Conservation (phyloP, 92 coral and sea anemone genomes). For the Heteractis magnifica region DNA sequence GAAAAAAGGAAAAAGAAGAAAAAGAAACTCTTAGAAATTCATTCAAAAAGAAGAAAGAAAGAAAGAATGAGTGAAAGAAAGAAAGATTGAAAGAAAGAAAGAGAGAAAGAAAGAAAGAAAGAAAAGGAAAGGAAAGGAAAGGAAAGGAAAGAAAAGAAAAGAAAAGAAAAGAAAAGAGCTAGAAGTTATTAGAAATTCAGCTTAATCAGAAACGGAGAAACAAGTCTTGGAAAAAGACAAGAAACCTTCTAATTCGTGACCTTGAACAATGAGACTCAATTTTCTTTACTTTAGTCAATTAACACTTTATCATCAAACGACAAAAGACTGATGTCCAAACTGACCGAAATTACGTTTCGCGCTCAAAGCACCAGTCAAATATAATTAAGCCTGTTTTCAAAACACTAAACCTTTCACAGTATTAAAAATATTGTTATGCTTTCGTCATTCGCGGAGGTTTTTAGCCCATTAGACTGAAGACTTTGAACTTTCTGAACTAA, state of each 20-base stretch:
- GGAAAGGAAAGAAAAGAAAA: background rate
- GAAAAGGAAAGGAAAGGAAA: background rate
- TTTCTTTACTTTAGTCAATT: background rate
- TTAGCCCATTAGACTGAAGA: background rate
- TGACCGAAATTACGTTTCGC: background rate
- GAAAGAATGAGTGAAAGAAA: background rate
- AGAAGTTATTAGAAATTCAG: background rate
- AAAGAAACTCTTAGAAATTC: background rate
- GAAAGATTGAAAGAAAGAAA: no score
- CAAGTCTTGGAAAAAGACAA: background rate
- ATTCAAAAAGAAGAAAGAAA: background rate
- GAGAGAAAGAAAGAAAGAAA: no score
- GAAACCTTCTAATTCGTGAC: background rate
- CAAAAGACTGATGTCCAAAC: background rate
- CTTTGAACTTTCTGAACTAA: background rate
- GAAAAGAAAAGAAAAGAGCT: background rate
- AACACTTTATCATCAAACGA: background rate
- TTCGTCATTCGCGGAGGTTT: background rate
- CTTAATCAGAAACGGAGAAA: background rate
- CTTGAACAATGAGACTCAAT: background rate
- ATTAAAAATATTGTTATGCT: background rate
- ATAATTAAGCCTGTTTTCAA: conserved; percentile 1
- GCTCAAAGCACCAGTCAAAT: background rate
- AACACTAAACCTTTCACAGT: background rate
- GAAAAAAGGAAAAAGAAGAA: no score